phyloP scores from a whole-genome alignment of 2,113 vertebrate genomes.

The Odocoileus virginianus region DNA sequence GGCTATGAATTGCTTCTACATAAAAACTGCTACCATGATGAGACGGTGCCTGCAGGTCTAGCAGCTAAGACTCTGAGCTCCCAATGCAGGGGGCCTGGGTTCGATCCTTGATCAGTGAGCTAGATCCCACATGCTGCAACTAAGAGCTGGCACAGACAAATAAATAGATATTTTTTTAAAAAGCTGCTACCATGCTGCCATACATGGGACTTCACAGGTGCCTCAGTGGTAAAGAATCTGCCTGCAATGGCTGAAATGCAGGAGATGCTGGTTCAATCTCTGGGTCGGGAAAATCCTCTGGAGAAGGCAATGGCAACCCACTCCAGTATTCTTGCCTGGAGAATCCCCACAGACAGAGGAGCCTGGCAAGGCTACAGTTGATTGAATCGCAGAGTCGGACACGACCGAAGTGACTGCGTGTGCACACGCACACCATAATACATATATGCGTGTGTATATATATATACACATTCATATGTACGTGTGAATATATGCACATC shows the following conservation, averaged over 20 bases:
- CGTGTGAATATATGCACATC: not conserved
- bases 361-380: not conserved
- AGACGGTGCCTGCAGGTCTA: no score
- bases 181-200: no score
- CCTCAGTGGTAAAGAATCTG: not conserved
- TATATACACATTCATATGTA: not conserved
- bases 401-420: accelerated
- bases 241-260: not conserved
- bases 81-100: no score
- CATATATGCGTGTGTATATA: accelerated
- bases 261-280: not conserved
- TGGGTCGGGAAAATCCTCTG: not conserved
- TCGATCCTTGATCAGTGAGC: no score
- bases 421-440: not conserved
- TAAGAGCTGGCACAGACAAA: no score
- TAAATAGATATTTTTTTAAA: no score
- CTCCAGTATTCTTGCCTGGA: not conserved
- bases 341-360: not conserved
- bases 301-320: not conserved
- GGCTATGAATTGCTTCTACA: not conserved
- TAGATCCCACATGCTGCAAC: no score
- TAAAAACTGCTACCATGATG: not conserved
- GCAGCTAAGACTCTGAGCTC: no score
- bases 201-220: no score
- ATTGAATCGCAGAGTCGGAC: not conserved